These are phyloP conservation scores for Nomia melanderi DNA, from an alignment of 1,140 invertebrate species.

Conservation along the genomic window DNA sequence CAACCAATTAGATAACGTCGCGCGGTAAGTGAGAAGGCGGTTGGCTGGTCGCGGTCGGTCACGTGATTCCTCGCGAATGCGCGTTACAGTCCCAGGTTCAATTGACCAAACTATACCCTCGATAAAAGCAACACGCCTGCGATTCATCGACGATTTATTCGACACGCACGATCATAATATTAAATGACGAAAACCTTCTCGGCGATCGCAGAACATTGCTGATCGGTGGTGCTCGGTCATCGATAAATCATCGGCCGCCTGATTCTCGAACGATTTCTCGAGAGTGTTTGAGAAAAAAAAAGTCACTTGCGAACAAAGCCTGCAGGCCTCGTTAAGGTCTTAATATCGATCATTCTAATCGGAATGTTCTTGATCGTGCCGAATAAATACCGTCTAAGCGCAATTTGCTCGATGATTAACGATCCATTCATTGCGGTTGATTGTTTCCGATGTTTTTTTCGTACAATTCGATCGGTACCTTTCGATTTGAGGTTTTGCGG, in stretches of 20 bases:
- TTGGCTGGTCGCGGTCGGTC: too few species aligned
- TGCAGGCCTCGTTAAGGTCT: background rate
- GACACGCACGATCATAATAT: background rate
- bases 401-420: background rate
- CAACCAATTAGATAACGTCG: too few species aligned
- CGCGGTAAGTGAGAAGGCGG: too few species aligned
- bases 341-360: slow-evolving; percentile 4
- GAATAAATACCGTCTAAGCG: background rate
- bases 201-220: background rate
- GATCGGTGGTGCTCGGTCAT: too few species aligned
- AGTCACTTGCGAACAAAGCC: background rate
- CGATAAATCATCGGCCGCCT: background rate
- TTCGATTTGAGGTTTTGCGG: too few species aligned
- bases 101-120: background rate
- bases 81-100: background rate
- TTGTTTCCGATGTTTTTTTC: slow-evolving; percentile 4
- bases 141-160: background rate
- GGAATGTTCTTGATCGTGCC: slow-evolving; percentile 37
- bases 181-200: background rate
- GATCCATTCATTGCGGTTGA: slow-evolving; percentile 9
- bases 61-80: too few species aligned
- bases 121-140: too few species aligned
- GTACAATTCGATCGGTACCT: too few species aligned
- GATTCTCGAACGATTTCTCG: background rate
- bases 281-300: background rate